Base-by-base conservation (phyloP, 1,140 invertebrate species). In the Cotesia glomerata region DNA sequence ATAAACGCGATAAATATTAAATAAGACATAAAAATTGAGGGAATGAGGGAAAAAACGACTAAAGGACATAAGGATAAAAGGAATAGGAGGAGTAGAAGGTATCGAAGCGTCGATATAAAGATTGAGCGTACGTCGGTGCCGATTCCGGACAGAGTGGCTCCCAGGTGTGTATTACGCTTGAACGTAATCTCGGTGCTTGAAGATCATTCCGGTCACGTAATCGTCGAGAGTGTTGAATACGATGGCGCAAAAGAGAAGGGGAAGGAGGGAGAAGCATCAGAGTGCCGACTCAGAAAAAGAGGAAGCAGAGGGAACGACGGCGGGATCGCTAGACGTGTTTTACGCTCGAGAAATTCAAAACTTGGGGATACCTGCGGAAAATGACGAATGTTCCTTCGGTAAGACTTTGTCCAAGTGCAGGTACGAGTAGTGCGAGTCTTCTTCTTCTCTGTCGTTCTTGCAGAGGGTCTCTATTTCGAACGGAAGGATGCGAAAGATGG, bases 191-290 rank as follows among this genome's bases (percentile, higher is more conserved):
- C 14, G 35, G 66, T 51, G 71, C 64, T 71, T 65, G 5, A 62
- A 36, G 34, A 59, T 72, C 58, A 75, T 75, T 75, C 74, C 54
- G 58, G 72, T 75, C 74, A 75, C 74, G 74, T 75, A 75, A 49
- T 18, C 16, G 69, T 72, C 54, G 64, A 73, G 74, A 75, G 74
- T 75, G 69, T 69, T 63, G 72, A 69, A 74, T 74, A 74, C 64
- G 65, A 45, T 45, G 39, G 7, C 39, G 39, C 26, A 54, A 52
- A 65, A 65, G 73, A 61, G 35, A 3, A 14, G 52, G 14, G 32
- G 56, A 26, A 34, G 35, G 16, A 14, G 52, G 14, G 32, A 68
- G 49, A 34, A 34, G 51, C 26, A 68, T 68, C 32, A 14, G 32
- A 52, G 64, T 26, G 49, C 49, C 45, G 36, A 18, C 14, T 8